Percentiles rank a stretch among this genome's conserved stretches.
These are phyloP conservation scores for Callorhinus ursinus DNA, from an alignment of 2,113 vertebrate species.

Conservation along the genomic window DNA sequence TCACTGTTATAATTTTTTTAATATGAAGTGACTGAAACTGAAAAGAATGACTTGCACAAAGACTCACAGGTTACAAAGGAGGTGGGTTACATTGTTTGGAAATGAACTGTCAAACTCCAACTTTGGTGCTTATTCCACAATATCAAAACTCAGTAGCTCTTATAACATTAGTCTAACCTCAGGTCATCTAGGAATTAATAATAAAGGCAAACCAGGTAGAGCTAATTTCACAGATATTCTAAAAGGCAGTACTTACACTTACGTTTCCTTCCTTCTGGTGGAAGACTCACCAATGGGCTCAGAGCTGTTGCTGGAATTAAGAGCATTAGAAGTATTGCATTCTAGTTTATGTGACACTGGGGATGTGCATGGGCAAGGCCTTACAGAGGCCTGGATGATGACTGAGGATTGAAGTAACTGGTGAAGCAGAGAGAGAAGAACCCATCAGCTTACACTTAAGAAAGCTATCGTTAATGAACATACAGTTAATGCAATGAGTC, in stretches of 20 bases:
- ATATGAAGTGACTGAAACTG: neutral
- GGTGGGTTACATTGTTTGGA: neutral
- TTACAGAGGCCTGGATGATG: neutral
- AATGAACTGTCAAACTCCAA: neutral
- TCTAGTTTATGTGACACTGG: neutral
- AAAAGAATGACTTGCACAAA: neutral
- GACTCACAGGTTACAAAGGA: neutral
- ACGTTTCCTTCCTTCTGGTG: neutral
- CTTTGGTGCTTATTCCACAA: neutral
- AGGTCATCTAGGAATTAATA: neutral
- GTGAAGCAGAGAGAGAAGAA: neutral
- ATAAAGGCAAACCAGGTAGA: neutral
- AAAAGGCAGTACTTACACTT: neutral
- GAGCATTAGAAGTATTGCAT: neutral
- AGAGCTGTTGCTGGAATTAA: neutral
- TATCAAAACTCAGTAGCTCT: neutral
- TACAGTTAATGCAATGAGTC: neutral
- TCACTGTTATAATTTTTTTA: neutral
- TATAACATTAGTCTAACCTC: neutral
- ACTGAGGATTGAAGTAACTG: neutral
- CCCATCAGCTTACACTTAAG: neutral
- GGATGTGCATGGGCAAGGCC: neutral
- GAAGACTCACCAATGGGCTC: neutral
- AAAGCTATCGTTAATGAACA: neutral
- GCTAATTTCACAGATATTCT: neutral